Evolutionary conservation across 2,797 vertebrate genomes (phyloP), one percentile per base, ranked within the genome.

Genomic region (Ceyx erithaca): DNA sequence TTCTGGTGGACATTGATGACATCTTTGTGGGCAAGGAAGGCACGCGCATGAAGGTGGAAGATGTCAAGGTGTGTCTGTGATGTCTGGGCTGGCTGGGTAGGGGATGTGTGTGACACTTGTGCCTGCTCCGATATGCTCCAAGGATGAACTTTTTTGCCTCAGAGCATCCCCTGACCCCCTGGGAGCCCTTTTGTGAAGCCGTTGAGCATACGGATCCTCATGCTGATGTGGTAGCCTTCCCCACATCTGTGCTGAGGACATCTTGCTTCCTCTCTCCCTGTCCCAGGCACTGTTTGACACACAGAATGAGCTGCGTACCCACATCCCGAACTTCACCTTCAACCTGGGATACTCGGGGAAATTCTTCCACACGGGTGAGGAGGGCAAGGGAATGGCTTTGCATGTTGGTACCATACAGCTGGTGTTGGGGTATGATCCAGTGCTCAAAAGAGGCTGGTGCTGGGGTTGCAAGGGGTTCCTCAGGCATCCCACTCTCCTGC

Each of bases 261-360:
- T 12, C 28, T 85, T 80, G 45, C 35, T 81, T 59, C 89, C 49
- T 89, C 21, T 85, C 33, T 37, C 48, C 20, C 23, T 87, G 40
- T 46, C 91, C 46, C 95, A 99, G 99, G 99, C 99, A 40, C 98
- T 99, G 92, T 98, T 99, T 58, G 98, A 99, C 96, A 99, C 98
- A 0, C 99, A 99, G 97, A 99, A 97, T 1, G 98, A 99, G 95
- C 98, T 99, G 81, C 98, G 99, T 62, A 97, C 97, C 88, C 98
- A 99, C 90, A 99, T 99, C 94, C 99, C 99, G 9, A 99, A 99
- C 97, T 99, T 99, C 98, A 99, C 99, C 96, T 99, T 99, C 98
- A 99, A 99, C 98, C 98, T 99, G 97, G 99, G 99, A 96, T 99
- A 99, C 98, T 99, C 99, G 97, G 99, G 99, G 97, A 99, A 99